Evolutionary conservation across 2,888 invertebrate genomes (phyloP), one percentile per base, ranked within the genome.

Genomic region (Drosophila birchii): DNA sequence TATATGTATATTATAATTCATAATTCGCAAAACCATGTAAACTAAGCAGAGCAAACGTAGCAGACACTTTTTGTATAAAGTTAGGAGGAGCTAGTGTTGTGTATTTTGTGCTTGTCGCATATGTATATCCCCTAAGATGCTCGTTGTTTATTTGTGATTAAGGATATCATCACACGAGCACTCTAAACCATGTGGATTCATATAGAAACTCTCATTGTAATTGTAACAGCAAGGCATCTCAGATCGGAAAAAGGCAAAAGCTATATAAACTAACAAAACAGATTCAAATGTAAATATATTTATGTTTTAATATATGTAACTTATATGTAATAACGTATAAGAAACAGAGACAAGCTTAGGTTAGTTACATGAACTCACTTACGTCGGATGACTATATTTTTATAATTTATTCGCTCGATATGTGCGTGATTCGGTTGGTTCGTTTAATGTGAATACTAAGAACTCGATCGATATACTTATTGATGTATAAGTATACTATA

Each of bases 291-390:
- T 84, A 84, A 41, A 84, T 84, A 83, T 84, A 83, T 84, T 79
- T 81, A 84, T 88, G 80, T 81, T 88, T 75, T 77, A 88, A 72
- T 83, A 76, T 88, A 83, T 83, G 79, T 88, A 83, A 82, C 79
- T 87, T 82, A 77, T 85, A 70, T 43, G 26, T 53, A 64, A 36
- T 53, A 41, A 62, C 43, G 41, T 53, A 51, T 56, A 39, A 41
- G 55, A 36, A 36, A 36, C 70, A 43, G 54, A 49, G 55, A 56
- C 49, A 66, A 55, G 76, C 43, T 69, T 84, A 84, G 79, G 79
- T 73, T 86, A 70, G 78, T 70, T 73, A 76, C 75, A 83, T 71
- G 66, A 59, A 82, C 64, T 64, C 63, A 49, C 67, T 62, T 18
- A 34, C 49, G 34, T 51, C 51, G 36, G 43, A 81, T 72, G 85